Evolutionary conservation across 2,888 invertebrate genomes (phyloP).

Genomic region (Cacoxenus indagator): DNA sequence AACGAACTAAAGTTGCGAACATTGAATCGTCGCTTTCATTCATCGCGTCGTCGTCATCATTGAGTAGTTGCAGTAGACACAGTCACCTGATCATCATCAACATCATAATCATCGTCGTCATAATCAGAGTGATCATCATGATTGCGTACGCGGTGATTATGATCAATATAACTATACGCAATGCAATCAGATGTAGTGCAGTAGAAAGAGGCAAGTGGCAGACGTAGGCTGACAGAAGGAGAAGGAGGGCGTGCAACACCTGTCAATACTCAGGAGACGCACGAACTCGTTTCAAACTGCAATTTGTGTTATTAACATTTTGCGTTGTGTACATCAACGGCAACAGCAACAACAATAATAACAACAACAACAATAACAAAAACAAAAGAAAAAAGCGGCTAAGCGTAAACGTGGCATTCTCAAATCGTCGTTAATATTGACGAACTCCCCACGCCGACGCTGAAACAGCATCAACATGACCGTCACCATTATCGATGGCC

Average conservation of each 20-base stretch:
- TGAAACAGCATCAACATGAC: neutral
- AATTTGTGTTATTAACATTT: conserved; percentile 23
- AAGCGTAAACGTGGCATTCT: neutral
- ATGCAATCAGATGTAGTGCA: neutral
- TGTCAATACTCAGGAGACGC: conserved; percentile 14
- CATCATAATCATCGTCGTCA: neutral
- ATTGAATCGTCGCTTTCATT: too few relatives aligned
- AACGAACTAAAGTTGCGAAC: too few relatives aligned
- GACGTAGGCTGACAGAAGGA: neutral
- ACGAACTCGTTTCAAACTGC: conserved; percentile 10
- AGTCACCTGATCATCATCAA: conserved; percentile 11
- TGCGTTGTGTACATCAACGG: neutral
- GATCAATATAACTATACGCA: neutral
- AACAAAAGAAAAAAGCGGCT: neutral
- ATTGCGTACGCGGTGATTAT: neutral
- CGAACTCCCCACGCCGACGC: conserved; percentile 16
- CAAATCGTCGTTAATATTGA: neutral
- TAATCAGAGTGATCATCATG: neutral
- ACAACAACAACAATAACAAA: neutral
- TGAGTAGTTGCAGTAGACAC: neutral
- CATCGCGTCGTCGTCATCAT: too few relatives aligned
- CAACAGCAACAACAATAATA: neutral
- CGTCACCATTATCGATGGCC: conserved; percentile 1
- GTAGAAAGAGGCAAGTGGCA: neutral
- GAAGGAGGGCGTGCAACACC: neutral